phyloP scores from a whole-genome alignment of 2,888 invertebrate genomes.

The Hemithea aestivaria region DNA sequence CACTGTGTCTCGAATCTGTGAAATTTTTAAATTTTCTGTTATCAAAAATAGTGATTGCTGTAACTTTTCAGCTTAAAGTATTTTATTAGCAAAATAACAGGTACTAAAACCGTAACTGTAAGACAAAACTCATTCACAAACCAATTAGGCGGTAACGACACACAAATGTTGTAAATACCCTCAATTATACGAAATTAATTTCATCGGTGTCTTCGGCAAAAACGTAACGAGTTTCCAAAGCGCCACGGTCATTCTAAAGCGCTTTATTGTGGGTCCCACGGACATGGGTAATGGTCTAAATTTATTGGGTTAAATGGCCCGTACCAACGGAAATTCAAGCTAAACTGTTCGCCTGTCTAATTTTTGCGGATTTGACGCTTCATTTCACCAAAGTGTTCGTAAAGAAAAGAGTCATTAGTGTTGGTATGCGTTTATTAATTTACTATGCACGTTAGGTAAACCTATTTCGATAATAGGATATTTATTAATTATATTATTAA shows the following conservation, averaged over 20 bases:
- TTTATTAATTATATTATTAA: no score
- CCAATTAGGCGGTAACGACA: conserved; percentile 15
- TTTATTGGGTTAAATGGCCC: conserved; percentile 73
- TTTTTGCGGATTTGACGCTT: conserved; percentile 67
- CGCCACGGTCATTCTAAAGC: conserved; percentile 57
- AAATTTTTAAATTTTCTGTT: no score
- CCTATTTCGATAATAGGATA: no score
- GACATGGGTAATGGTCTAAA: conserved; percentile 73
- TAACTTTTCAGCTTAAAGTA: no score
- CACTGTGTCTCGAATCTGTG: no score
- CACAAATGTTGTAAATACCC: conserved; percentile 42
- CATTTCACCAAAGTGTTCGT: conserved; percentile 56
- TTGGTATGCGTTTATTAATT: no score
- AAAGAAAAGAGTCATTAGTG: no score
- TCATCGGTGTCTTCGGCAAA: conserved; percentile 60
- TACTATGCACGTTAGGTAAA: no score
- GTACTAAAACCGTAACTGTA: no score
- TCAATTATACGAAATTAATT: conserved; percentile 65
- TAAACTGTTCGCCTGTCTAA: conserved; percentile 70
- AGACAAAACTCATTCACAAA: not conserved
- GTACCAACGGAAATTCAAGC: conserved; percentile 60
- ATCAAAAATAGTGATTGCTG: no score
- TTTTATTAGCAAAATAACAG: no score
- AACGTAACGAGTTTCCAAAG: conserved; percentile 63
- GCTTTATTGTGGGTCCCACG: conserved; percentile 61